These are phyloP conservation scores for Chirona hameri DNA, from an alignment of 2,888 invertebrate genomes.

Conservation along the genomic window DNA sequence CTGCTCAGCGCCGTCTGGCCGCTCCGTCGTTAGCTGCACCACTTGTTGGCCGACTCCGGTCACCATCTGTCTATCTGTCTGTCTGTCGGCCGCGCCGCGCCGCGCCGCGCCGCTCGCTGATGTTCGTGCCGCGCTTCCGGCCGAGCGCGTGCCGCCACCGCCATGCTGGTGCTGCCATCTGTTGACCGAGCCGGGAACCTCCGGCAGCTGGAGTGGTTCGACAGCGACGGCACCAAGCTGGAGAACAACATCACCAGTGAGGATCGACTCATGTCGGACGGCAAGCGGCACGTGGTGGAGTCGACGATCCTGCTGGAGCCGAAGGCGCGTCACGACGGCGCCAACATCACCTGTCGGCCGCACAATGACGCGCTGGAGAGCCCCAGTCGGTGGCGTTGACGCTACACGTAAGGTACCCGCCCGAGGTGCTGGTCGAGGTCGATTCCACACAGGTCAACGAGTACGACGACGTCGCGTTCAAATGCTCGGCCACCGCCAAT, in stretches of 20 bases:
- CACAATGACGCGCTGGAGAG: conserved; percentile 46
- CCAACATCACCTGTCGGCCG: conserved; percentile 47
- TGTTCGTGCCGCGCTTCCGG: too few species aligned
- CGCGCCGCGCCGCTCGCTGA: not conserved
- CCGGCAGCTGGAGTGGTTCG: conserved; percentile 13
- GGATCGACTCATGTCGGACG: conserved; percentile 38
- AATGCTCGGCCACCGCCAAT: conserved; percentile 7
- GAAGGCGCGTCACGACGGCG: conserved; percentile 46
- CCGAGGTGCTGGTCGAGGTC: conserved; percentile 45
- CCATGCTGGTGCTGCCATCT: not conserved
- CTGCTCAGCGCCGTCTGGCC: too few species aligned
- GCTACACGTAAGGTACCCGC: conserved; percentile 43
- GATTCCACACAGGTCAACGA: conserved; percentile 13
- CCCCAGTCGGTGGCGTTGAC: conserved; percentile 42
- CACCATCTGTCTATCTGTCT: too few species aligned
- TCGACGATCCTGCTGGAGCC: conserved; percentile 47
- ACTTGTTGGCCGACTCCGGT: not conserved
- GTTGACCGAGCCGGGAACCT: not conserved
- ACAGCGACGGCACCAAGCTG: not conserved
- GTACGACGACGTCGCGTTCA: conserved; percentile 26
- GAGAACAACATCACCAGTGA: conserved; percentile 7
- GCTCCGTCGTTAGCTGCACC: not conserved
- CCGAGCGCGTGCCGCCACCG: too few species aligned
- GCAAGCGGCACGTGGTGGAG: conserved; percentile 46
- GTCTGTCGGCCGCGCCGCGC: too few species aligned